Conservation (phyloP, 2,113 vertebrate genomes). For the Myrmophylax atrothorax region DNA sequence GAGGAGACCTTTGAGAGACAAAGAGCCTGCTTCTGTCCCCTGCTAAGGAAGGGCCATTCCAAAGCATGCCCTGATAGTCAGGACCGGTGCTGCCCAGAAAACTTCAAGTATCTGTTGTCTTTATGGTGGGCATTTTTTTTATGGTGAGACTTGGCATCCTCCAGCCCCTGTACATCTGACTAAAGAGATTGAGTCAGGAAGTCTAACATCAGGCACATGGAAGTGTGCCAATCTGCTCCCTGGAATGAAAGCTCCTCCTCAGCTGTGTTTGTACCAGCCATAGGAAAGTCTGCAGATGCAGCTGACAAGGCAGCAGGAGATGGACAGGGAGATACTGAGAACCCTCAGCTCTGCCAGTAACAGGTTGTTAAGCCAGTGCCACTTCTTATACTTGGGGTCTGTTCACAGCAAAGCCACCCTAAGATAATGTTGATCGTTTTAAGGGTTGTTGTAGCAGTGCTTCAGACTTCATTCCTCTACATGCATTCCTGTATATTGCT, state of each 20-base stretch:
- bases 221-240: neutral
- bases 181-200: neutral
- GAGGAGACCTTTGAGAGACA: neutral
- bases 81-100: neutral
- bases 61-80: neutral
- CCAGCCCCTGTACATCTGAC: neutral
- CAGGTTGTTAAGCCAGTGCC: neutral
- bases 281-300: neutral
- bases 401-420: neutral
- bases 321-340: neutral
- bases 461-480: neutral
- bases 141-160: neutral
- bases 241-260: neutral
- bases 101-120: neutral
- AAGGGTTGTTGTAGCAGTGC: neutral
- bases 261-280: neutral
- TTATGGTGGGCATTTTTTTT: neutral
- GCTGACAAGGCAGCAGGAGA: neutral
- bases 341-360: neutral
- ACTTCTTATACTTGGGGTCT: neutral
- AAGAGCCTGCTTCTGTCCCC: neutral
- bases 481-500: neutral
- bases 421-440: neutral
- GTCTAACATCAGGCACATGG: neutral
- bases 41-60: neutral